Percentiles rank a stretch among this genome's conserved stretches.
Evolutionary conservation across 2,888 invertebrate genomes (phyloP).

Genomic region (Ctenicera cuprea): DNA sequence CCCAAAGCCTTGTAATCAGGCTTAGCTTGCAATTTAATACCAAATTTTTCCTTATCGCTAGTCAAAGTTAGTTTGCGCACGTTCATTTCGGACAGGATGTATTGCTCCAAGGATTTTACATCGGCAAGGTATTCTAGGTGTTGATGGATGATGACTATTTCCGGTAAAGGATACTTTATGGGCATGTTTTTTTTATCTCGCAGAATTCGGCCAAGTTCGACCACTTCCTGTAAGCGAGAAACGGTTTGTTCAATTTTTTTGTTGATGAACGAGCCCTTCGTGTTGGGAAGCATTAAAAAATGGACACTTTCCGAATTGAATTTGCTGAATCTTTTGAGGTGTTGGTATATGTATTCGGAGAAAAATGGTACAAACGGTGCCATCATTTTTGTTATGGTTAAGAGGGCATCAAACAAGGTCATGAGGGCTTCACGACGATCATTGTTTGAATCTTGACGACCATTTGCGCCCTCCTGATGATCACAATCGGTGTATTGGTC

Average conservation of each 20-base stretch:
- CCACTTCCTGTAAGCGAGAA: constrained; percentile 93
- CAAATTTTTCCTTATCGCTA: constrained; percentile 93
- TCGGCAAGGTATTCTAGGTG: constrained; percentile 86
- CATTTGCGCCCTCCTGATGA: too few species aligned
- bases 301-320: constrained; percentile 88
- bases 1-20: constrained; percentile 96
- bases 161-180: constrained; percentile 96
- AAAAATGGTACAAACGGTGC: constrained; percentile 98
- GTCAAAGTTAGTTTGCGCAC: constrained; percentile 89
- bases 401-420: constrained; percentile 91
- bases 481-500: too few species aligned
- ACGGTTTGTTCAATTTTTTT: constrained; percentile 93
- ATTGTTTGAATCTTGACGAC: too few species aligned
- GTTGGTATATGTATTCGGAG: constrained; percentile 96
- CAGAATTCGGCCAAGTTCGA: constrained; percentile 94
- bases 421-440: constrained; percentile 91
- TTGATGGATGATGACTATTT: constrained; percentile 94
- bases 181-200: constrained; percentile 96
- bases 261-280: constrained; percentile 83
- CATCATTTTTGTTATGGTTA: constrained; percentile 93
- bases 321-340: constrained; percentile 81
- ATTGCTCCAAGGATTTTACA: constrained; percentile 85
- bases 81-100: constrained; percentile 95
- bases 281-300: constrained; percentile 90
- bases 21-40: constrained; percentile 92